These are phyloP conservation scores for Donacobius atricapilla DNA, from an alignment of 2,113 vertebrate species.

Conservation along the genomic window DNA sequence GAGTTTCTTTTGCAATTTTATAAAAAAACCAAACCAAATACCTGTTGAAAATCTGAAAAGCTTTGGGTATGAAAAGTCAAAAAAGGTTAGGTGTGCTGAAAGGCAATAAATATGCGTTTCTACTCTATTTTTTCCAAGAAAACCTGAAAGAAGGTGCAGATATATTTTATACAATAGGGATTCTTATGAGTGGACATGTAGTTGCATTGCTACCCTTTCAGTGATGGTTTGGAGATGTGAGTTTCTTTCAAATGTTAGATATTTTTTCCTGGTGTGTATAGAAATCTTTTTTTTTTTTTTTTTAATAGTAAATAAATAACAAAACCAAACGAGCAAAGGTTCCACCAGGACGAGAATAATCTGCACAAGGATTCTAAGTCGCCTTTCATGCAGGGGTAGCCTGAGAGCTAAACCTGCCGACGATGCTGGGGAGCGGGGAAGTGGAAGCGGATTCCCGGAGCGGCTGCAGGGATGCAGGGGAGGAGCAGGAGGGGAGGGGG, in stretches of 20 bases:
- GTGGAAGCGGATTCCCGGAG: rapidly evolving
- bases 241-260: not conserved
- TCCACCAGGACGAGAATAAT: not conserved
- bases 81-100: not conserved
- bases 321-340: not conserved
- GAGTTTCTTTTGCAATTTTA: not conserved
- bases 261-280: not conserved
- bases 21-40: rapidly evolving
- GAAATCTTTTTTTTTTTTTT: not conserved
- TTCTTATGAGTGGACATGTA: rapidly evolving
- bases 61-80: not conserved
- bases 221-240: rapidly evolving
- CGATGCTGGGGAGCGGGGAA: rapidly evolving
- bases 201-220: not conserved
- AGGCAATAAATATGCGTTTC: rapidly evolving
- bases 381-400: rapidly evolving
- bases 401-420: rapidly evolving
- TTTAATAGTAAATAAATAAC: not conserved
- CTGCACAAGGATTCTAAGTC: not conserved
- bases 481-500: not conserved
- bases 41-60: not conserved
- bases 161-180: not conserved
- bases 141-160: not conserved
- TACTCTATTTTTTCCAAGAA: not conserved
- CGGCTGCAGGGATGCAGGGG: not conserved